Percentiles rank a stretch among this genome's conserved stretches.
phyloP scores from a whole-genome alignment of 2,113 vertebrate species.

The Oncorhynchus gorbuscha region DNA sequence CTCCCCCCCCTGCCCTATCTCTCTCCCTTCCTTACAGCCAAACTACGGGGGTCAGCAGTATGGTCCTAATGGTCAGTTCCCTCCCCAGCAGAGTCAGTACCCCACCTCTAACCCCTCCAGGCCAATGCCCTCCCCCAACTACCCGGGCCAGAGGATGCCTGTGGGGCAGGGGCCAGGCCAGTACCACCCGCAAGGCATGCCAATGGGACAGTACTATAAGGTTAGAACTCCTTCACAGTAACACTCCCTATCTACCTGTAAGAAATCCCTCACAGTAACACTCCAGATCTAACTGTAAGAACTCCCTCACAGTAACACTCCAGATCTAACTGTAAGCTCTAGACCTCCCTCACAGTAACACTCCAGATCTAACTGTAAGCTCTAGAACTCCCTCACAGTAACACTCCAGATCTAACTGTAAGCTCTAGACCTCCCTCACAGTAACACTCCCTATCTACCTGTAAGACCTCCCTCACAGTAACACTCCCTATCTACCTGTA shows the following conservation, averaged over 20 bases:
- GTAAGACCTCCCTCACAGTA: background rate
- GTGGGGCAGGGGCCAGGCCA: constrained; percentile 90
- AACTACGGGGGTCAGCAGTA: constrained; percentile 96
- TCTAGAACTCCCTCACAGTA: too few species aligned
- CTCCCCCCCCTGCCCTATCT: too few species aligned
- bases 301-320: background rate
- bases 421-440: too few species aligned
- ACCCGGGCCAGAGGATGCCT: constrained; percentile 94
- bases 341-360: background rate
- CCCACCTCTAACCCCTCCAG: constrained; percentile 86
- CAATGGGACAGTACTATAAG: constrained; percentile 98
- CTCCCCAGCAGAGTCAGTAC: constrained; percentile 94
- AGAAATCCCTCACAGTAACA: too few species aligned
- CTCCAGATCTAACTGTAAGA: background rate
- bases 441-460: background rate
- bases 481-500: background rate
- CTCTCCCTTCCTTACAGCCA: constrained; percentile 68
- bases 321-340: background rate
- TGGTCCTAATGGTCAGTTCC: constrained; percentile 96
- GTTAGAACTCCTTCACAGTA: constrained; percentile 60
- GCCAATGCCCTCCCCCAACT: constrained; percentile 90
- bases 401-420: background rate
- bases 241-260: background rate
- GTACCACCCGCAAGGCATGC: constrained; percentile 86
- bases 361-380: background rate